A percentile compares a stretch with the other conserved stretches of the same genome.
Evolutionary conservation across 1,140 invertebrate genomes (phyloP).

Genomic region (Drosophila parabipectinata): DNA sequence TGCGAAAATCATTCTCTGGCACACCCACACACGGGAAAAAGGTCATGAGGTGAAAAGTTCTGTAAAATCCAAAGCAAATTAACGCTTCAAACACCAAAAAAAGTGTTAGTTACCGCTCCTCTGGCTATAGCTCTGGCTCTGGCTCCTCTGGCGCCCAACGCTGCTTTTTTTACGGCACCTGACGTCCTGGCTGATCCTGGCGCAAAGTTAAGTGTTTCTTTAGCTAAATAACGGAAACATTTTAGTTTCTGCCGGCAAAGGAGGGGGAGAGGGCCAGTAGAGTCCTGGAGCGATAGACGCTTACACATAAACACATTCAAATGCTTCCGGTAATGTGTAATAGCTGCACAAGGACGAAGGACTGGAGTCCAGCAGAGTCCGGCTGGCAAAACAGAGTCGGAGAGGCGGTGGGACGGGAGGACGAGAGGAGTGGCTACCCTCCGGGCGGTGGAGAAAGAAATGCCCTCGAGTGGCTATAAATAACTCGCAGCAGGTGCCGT

Average conservation of each 20-base stretch:
- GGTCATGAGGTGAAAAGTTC: background rate
- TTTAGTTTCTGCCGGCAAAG: constrained; percentile 58
- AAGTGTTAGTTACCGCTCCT: constrained; percentile 22
- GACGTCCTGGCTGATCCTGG: constrained; percentile 59
- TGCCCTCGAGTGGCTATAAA: constrained; percentile 76
- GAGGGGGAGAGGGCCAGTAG: constrained; percentile 7
- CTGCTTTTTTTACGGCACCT: constrained; percentile 34
- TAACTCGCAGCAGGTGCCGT: constrained; percentile 77
- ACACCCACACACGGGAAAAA: background rate
- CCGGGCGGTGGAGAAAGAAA: constrained; percentile 21
- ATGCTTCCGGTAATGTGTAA: constrained; percentile 77
- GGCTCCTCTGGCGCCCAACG: background rate
- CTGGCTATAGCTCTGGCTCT: too few relatives aligned
- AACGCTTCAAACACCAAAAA: constrained; percentile 52
- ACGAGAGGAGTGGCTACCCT: constrained; percentile 4
- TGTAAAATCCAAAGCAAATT: constrained; percentile 62
- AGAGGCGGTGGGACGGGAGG: background rate
- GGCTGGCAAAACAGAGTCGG: background rate
- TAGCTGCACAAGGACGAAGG: constrained; percentile 55
- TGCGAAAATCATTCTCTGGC: constrained; percentile 54
- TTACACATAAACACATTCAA: constrained; percentile 77
- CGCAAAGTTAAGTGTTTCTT: constrained; percentile 82
- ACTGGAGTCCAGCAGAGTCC: constrained; percentile 10
- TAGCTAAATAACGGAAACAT: constrained; percentile 82
- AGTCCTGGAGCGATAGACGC: constrained; percentile 55